These are phyloP conservation scores for Darevskia nairensis DNA, from an alignment of 2,797 vertebrate genomes.

Conservation along the genomic window DNA sequence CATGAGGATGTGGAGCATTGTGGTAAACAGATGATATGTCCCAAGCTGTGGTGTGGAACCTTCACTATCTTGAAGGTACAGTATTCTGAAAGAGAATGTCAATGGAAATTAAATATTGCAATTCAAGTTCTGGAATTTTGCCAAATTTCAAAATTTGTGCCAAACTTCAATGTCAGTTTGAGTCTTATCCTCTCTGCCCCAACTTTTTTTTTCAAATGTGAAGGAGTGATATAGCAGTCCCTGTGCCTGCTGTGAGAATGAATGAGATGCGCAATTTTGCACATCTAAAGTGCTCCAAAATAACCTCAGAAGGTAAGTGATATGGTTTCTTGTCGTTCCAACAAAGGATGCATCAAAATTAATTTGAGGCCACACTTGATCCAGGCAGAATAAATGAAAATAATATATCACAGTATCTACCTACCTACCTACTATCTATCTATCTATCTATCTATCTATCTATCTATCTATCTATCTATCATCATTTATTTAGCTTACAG, in stretches of 20 bases:
- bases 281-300: constrained; percentile 17
- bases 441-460: too few species aligned
- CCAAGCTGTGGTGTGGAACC: too few species aligned
- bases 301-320: constrained; percentile 11
- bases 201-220: neutral
- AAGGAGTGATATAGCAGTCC: neutral
- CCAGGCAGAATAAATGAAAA: constrained; percentile 23
- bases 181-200: neutral
- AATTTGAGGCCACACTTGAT: constrained; percentile 10
- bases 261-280: constrained; percentile 16
- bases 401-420: constrained; percentile 1
- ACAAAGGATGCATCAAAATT: constrained; percentile 19
- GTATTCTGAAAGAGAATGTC: neutral
- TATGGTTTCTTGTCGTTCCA: neutral
- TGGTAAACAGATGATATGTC: too few species aligned
- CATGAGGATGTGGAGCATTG: neutral
- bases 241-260: constrained; percentile 1
- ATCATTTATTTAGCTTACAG: neutral
- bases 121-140: neutral
- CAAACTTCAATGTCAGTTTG: neutral
- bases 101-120: neutral
- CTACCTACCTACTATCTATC: too few species aligned
- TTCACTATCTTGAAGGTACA: too few species aligned
- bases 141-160: neutral
- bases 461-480: neutral